phyloP scores from a whole-genome alignment of 2,797 vertebrate species.

The Heliangelus exortis region DNA sequence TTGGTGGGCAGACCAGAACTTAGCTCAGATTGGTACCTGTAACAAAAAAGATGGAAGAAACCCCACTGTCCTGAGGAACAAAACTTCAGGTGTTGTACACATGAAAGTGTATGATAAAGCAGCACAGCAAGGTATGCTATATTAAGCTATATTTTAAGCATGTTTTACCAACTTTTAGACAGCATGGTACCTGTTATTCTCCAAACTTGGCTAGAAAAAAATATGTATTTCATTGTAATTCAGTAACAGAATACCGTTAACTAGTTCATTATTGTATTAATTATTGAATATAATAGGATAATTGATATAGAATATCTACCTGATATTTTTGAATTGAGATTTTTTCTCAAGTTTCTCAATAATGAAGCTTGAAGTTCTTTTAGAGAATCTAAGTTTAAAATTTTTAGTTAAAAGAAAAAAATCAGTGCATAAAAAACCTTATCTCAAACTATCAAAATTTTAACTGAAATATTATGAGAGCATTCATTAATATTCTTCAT shows the following conservation, averaged over 20 bases:
- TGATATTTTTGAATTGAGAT: not conserved
- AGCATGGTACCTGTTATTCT: not conserved
- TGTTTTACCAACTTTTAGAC: not conserved
- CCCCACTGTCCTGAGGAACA: slow-evolving; percentile 87
- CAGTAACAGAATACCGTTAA: not conserved
- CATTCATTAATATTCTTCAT: not conserved
- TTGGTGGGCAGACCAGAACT: slow-evolving; percentile 98
- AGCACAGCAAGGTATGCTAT: slow-evolving; percentile 88
- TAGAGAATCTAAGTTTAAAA: not conserved
- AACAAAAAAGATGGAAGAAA: slow-evolving; percentile 93
- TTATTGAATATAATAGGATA: not conserved
- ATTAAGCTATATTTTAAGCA: slow-evolving; percentile 37
- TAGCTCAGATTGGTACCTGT: slow-evolving; percentile 91
- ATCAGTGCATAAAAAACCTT: not conserved
- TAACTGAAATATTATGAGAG: not conserved
- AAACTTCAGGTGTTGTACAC: slow-evolving; percentile 92
- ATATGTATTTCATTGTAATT: not conserved
- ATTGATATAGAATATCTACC: not conserved
- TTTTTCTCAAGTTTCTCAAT: not conserved
- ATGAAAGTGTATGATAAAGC: slow-evolving; percentile 98
- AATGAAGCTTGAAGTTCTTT: not conserved
- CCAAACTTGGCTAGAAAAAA: not conserved
- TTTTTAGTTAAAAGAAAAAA: not conserved
- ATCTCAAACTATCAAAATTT: not conserved
- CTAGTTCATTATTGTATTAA: not conserved